A percentile compares a stretch with the other conserved stretches of the same genome.
These are phyloP conservation scores for Propsilocerus akamusi DNA, from an alignment of 1,140 invertebrate species.

Conservation along the genomic window DNA sequence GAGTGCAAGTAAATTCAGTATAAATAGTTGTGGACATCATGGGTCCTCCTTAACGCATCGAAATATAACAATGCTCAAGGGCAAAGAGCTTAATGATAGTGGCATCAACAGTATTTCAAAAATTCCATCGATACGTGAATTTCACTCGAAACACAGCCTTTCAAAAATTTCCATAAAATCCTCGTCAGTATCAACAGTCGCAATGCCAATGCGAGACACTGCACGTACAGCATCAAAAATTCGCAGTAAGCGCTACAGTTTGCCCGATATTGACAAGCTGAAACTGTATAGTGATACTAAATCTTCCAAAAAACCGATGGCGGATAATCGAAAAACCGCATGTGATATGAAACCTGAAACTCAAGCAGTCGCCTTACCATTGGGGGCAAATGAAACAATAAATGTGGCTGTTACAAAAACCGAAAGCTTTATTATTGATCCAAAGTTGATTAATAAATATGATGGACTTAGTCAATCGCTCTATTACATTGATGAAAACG, in stretches of 20 bases:
- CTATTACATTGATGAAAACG: slow-evolving; percentile 24
- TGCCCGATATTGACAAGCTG: not conserved
- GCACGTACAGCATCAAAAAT: not conserved
- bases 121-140: not conserved
- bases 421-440: slow-evolving; percentile 19
- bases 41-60: too few relatives aligned
- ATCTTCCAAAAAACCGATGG: not conserved
- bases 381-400: too few relatives aligned
- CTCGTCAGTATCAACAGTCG: not conserved
- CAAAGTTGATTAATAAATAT: slow-evolving; percentile 21
- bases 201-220: not conserved
- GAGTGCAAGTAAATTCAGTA: not conserved
- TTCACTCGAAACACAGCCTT: not conserved
- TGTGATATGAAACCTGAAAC: not conserved
- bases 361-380: not conserved
- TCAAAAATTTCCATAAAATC: not conserved
- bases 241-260: not conserved
- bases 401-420: not conserved
- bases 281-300: not conserved
- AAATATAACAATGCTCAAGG: too few relatives aligned
- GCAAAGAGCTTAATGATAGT: slow-evolving; percentile 10
- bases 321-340: not conserved
- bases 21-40: not conserved
- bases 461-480: slow-evolving; percentile 23
- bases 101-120: slow-evolving; percentile 15